phyloP scores from a whole-genome alignment of 1,140 invertebrate genomes.

The Drosophila navojoa region DNA sequence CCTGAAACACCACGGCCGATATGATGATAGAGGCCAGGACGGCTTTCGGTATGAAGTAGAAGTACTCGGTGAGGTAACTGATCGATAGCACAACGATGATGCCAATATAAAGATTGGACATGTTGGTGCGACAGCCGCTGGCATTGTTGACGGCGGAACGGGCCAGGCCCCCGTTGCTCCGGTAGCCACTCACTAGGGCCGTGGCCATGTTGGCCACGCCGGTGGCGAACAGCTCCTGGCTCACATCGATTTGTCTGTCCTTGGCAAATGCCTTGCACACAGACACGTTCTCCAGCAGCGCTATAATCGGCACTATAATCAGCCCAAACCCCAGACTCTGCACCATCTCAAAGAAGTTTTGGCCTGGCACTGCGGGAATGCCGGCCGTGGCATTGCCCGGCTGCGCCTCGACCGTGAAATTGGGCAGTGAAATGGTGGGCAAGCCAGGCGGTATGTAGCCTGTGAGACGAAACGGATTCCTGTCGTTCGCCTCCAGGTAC shows the following conservation, averaged over 20 bases:
- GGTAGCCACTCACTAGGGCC: slow-evolving; percentile 93
- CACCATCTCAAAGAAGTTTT: slow-evolving; percentile 88
- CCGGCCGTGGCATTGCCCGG: slow-evolving; percentile 84
- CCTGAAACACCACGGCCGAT: slow-evolving; percentile 92
- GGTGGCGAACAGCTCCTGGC: slow-evolving; percentile 93
- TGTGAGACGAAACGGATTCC: slow-evolving; percentile 70
- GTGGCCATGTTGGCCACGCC: slow-evolving; percentile 94
- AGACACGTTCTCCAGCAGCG: slow-evolving; percentile 92
- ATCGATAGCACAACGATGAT: slow-evolving; percentile 89
- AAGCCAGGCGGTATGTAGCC: slow-evolving; percentile 89
- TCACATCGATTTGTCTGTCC: slow-evolving; percentile 92
- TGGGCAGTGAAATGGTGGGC: slow-evolving; percentile 87
- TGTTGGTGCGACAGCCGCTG: slow-evolving; percentile 94
- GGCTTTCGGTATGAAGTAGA: slow-evolving; percentile 92
- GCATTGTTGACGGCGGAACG: slow-evolving; percentile 94
- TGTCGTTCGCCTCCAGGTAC: slow-evolving; percentile 73
- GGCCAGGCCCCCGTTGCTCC: slow-evolving; percentile 93
- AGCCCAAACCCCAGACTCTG: slow-evolving; percentile 90
- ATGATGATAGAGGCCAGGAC: slow-evolving; percentile 92
- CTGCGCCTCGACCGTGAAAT: slow-evolving; percentile 85
- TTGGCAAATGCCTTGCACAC: slow-evolving; percentile 92
- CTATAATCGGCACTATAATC: slow-evolving; percentile 91
- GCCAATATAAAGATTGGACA: slow-evolving; percentile 90
- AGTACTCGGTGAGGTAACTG: slow-evolving; percentile 90
- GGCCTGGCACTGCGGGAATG: slow-evolving; percentile 49